A percentile compares a stretch with the other conserved stretches of the same genome.
Evolutionary conservation across 2,797 vertebrate genomes (phyloP).

Genomic region (Lates japonicus): DNA sequence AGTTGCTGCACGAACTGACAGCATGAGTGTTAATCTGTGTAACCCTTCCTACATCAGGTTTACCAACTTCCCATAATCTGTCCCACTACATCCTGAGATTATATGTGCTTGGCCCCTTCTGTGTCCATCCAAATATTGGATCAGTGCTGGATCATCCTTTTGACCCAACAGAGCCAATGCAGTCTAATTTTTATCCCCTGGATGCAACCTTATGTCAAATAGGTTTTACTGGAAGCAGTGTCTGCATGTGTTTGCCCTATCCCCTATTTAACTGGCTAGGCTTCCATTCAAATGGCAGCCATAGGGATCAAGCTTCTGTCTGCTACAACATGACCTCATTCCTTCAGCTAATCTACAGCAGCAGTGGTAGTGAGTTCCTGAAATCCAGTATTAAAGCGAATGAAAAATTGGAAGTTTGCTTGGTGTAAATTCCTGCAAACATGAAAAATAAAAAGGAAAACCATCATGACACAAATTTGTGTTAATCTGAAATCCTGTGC

Average conservation of each 20-base stretch:
- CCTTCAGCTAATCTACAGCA: constrained; percentile 80
- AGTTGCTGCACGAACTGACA: constrained; percentile 25
- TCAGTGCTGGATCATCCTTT: constrained; percentile 80
- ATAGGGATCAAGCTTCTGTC: constrained; percentile 65
- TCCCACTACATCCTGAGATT: constrained; percentile 74
- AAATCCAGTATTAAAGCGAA: constrained; percentile 75
- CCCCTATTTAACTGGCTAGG: constrained; percentile 69
- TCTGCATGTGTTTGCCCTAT: constrained; percentile 56
- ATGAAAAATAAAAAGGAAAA: constrained; percentile 54
- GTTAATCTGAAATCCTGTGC: constrained; percentile 66
- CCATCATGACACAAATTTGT: constrained; percentile 62
- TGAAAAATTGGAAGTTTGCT: constrained; percentile 54
- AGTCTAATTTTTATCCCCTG: constrained; percentile 77
- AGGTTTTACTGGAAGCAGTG: constrained; percentile 70
- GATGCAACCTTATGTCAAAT: constrained; percentile 72
- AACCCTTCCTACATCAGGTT: constrained; percentile 70
- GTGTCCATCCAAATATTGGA: constrained; percentile 79
- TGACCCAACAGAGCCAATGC: constrained; percentile 59
- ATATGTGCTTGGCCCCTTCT: constrained; percentile 64
- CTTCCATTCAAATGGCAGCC: constrained; percentile 70
- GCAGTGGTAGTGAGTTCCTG: constrained; percentile 61
- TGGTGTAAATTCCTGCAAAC: constrained; percentile 47
- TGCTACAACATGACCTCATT: constrained; percentile 80
- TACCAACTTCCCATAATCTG: constrained; percentile 75
- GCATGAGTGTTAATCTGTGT: constrained; percentile 68